These are phyloP conservation scores for Bryconaethiops microstoma DNA, from an alignment of 2,797 vertebrate genomes.

Conservation along the genomic window DNA sequence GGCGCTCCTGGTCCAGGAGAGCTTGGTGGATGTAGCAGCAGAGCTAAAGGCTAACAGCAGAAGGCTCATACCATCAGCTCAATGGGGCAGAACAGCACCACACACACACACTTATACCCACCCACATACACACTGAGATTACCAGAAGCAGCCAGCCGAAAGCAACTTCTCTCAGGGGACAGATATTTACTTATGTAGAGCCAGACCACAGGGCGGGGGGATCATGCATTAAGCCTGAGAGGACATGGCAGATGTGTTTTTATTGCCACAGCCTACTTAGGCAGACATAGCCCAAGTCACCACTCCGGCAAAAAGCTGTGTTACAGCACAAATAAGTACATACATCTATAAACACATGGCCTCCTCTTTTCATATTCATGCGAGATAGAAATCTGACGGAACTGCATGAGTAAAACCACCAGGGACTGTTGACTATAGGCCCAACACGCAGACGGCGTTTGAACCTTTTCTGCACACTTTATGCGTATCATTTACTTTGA, in stretches of 20 bases:
- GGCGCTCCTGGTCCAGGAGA: background rate
- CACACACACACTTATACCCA: background rate
- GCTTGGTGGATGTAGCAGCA: background rate
- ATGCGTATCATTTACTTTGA: too few species aligned
- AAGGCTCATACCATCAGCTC: background rate
- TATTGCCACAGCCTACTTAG: background rate
- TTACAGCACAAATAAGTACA: background rate
- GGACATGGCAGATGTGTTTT: constrained; percentile 4
- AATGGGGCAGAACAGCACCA: background rate
- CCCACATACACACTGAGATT: background rate
- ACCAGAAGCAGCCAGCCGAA: background rate
- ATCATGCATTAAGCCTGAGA: background rate
- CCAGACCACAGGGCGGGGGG: background rate
- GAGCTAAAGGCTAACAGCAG: constrained; percentile 1
- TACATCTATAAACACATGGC: background rate
- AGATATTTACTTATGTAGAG: background rate
- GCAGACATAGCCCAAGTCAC: background rate
- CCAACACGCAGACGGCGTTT: too few species aligned
- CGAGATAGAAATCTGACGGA: too few species aligned
- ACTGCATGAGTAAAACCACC: too few species aligned
- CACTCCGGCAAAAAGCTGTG: background rate
- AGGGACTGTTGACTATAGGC: too few species aligned
- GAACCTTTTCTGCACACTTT: too few species aligned
- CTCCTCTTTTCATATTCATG: too few species aligned
- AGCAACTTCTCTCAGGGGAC: background rate